Conservation (phyloP, 2,797 vertebrate genomes). For the Aselliscus stoliczkanus region DNA sequence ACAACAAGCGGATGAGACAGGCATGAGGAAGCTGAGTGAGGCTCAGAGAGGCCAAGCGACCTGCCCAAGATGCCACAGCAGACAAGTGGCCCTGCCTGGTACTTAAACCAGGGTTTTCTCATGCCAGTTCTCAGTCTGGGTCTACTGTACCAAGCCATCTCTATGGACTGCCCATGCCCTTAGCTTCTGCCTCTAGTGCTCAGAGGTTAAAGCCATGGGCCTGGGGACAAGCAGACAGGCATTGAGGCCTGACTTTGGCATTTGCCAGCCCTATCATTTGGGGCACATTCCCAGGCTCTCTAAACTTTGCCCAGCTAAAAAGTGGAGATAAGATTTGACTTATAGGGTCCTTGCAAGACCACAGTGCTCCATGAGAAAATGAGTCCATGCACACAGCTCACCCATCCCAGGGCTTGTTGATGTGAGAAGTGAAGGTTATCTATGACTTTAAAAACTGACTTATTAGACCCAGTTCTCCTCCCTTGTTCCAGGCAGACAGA, state of each 20-base stretch:
- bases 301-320: background rate
- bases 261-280: background rate
- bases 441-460: background rate
- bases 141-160: background rate
- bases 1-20: background rate
- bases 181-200: background rate
- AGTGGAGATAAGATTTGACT: background rate
- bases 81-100: background rate
- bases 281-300: background rate
- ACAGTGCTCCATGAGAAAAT: background rate
- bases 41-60: background rate
- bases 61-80: background rate
- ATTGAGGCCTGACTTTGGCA: background rate
- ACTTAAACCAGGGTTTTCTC: background rate
- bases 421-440: background rate
- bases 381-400: accelerated
- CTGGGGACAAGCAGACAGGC: background rate
- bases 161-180: accelerated
- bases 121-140: background rate
- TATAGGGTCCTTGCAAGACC: background rate
- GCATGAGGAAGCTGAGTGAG: background rate
- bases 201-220: background rate
- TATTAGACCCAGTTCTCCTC: background rate
- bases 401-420: background rate
- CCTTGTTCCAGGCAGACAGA: background rate